Evolutionary conservation across 2,888 invertebrate species (phyloP), one percentile per base, ranked within the genome.

Genomic region (Sussaba pulchella): DNA sequence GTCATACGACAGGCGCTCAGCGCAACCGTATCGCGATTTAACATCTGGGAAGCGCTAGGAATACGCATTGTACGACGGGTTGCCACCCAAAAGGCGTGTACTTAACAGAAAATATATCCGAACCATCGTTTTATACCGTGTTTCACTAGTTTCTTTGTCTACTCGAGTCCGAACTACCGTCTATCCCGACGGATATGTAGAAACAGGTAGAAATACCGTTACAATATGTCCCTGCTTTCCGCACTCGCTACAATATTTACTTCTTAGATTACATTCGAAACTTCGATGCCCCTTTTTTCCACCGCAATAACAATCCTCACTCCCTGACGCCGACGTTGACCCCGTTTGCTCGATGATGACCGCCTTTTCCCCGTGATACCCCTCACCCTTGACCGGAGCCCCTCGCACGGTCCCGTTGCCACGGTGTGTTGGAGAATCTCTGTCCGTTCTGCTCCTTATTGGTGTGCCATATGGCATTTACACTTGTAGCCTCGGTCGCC

Each of bases 231-330:
- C 76, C 24, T 70, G 57, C 41, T 76, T 21, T 2, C 76, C 69
- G 31, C 76, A 76, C 6, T 76, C 75, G 10, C 75, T 75, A 59
- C 75, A 75, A 43, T 45, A 75, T 67, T 75, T 57, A 17, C 26
- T 31, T 61, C 41, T 19, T 19, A 76, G 8, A 2, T 50, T 10
- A 39, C 63, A 76, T 24, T 70, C 41, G 54, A 31, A 41, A 14
- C 61, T 61, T 31, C 61, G 17, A 36, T 76, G 69, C 31, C 63
- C 63, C 12, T n/a, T 17, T 45, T 47, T 47, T 19, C 76, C 70
- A 21, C 69, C 61, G 52, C 76, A 76, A 31, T 47, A 76, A 70
- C 63, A 67, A n/a, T n/a, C n/a, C 31, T 73, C 21, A 8, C 39
- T 26, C 9, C 10, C 21, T 19, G 41, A 21, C 39, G 9, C n/a